Percentiles rank a stretch among this genome's conserved stretches.
Conservation (phyloP, 1,140 invertebrate genomes). For the Drosophila erecta region DNA sequence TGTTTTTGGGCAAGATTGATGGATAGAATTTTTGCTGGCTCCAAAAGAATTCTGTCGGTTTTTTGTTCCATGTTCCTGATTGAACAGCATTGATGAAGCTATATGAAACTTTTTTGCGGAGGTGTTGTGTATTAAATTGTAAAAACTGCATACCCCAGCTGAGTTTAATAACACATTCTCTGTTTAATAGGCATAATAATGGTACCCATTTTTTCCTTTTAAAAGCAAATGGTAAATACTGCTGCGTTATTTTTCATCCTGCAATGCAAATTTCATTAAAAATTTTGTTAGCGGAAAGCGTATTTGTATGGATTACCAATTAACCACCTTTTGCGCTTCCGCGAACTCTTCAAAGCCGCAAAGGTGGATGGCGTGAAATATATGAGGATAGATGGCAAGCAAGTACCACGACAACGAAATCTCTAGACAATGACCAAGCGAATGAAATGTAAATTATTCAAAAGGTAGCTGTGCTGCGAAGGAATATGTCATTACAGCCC, state of each 20-base stretch:
- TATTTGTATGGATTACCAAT: slow-evolving; percentile 54
- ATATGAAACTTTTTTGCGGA: slow-evolving; percentile 17
- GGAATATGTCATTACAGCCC: slow-evolving; percentile 47
- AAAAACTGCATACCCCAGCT: background rate
- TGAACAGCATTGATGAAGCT: slow-evolving; percentile 49
- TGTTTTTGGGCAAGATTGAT: slow-evolving; percentile 42
- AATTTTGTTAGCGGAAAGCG: slow-evolving; percentile 39
- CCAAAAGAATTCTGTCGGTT: slow-evolving; percentile 8
- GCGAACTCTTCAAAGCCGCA: slow-evolving; percentile 1
- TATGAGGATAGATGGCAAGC: slow-evolving; percentile 12
- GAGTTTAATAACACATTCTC: background rate
- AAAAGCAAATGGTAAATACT: background rate
- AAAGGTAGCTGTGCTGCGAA: slow-evolving; percentile 69
- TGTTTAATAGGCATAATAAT: background rate
- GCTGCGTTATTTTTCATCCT: background rate
- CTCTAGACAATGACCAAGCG: slow-evolving; percentile 68
- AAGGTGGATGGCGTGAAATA: slow-evolving; percentile 1
- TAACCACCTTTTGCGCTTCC: slow-evolving; percentile 53
- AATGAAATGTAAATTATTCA: slow-evolving; percentile 76
- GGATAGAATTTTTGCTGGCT: slow-evolving; percentile 20
- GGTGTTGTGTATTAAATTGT: slow-evolving; percentile 10
- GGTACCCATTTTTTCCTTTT: too few relatives aligned
- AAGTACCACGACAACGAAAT: slow-evolving; percentile 51
- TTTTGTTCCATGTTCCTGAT: slow-evolving; percentile 29
- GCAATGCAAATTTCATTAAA: slow-evolving; percentile 22